Percentiles rank a stretch among this genome's conserved stretches.
phyloP scores from a whole-genome alignment of 2,888 invertebrate species.

The Cataglyphis altisquamis region DNA sequence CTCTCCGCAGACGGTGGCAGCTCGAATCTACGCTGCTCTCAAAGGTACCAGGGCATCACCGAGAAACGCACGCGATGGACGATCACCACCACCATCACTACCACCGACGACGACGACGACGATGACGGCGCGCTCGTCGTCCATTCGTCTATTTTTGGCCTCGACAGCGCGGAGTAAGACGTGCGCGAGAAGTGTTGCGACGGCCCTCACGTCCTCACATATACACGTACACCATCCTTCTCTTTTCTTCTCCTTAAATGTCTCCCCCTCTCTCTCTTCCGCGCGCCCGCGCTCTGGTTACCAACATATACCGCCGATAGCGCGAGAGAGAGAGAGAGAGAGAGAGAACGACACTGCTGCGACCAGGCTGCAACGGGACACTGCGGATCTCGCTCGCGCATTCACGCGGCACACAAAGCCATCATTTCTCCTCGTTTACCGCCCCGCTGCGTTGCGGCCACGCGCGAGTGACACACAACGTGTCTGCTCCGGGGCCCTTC shows the following conservation, averaged over 20 bases:
- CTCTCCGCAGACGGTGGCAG: background rate
- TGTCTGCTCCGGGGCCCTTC: background rate
- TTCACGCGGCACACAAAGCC: slow-evolving; percentile 49
- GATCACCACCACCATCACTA: slow-evolving; percentile 56
- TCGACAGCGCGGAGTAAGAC: slow-evolving; percentile 44
- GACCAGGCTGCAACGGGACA: slow-evolving; percentile 55
- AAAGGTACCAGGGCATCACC: slow-evolving; percentile 68
- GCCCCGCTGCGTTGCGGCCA: slow-evolving; percentile 63
- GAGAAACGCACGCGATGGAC: slow-evolving; percentile 63
- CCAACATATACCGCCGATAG: background rate
- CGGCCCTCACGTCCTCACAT: slow-evolving; percentile 45
- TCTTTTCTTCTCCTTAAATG: background rate
- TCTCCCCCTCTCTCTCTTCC: background rate
- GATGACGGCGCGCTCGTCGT: slow-evolving; percentile 70
- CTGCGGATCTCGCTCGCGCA: slow-evolving; percentile 61
- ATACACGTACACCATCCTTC: background rate
- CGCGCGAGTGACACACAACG: slow-evolving; percentile 62
- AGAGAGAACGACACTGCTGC: background rate
- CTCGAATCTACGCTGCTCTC: slow-evolving; percentile 37
- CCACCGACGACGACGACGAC: slow-evolving; percentile 58
- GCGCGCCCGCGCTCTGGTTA: background rate
- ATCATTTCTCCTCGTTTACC: slow-evolving; percentile 39
- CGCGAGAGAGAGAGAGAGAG: background rate
- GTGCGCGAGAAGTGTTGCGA: background rate
- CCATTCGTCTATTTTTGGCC: slow-evolving; percentile 80